Base-by-base conservation (phyloP, 2,797 vertebrate species). In the Argyrosomus regius region DNA sequence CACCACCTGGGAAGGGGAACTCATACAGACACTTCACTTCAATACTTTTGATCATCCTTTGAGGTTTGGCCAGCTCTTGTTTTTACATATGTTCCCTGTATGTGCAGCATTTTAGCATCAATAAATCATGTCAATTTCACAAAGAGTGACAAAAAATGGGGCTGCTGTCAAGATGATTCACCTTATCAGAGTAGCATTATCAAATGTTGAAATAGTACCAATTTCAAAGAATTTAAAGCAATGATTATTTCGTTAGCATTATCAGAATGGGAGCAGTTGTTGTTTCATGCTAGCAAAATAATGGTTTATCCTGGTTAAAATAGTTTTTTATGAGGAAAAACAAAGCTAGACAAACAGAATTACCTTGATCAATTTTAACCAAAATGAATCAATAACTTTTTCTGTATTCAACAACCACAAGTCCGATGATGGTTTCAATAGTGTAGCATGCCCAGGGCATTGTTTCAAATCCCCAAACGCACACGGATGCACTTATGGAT, bases 1-100 rank as follows among this genome's bases (percentile, higher is more conserved):
- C 89, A 54, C 66, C 91, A 89, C 89, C 91, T 89, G 91, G 81
- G 88, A 85, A 75, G 86, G 64, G 13, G 65, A 3, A 61, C 57
- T 56, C 70, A 58, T 22, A 70, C 81, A 56, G 61, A 72, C 77
- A 56, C 46, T 39, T 57, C 41, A 26, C 39, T 56, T 39, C 0
- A 58, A 58, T 16, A 9, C 56, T 54, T 70, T 8, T 53, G 50
- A 78, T 70, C 53, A 6, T 39, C 22, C 13, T 7, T 18, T 10
- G 8, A 71, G 39, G 26, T 17, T 72, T 45, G 22, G 35, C 18
- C 58, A 56, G 57, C 63, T 46, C 26, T 13, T 7, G 0, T 43
- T 17, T 13, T 35, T 35, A 22, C 67, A 46, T 2, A 24, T 63
- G 35, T 45, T 53, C 9, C 17, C 22, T 26, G n/a, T 46, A 35